phyloP scores from a whole-genome alignment of 2,113 vertebrate genomes.

The Pelecanus crispus region DNA sequence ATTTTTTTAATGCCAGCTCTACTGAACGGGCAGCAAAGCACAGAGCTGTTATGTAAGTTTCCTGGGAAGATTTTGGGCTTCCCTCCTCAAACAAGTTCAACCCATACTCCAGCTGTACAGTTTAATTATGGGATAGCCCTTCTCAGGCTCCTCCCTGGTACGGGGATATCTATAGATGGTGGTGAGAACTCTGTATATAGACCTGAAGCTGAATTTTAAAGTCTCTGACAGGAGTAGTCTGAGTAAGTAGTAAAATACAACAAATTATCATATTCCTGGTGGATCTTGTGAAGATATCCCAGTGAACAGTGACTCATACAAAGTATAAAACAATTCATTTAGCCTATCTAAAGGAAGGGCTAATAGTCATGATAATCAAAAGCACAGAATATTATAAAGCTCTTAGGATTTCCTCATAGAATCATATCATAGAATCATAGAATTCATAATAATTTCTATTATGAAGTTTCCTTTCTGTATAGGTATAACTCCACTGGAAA shows the following conservation, averaged over 20 bases:
- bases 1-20: neutral
- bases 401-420: neutral
- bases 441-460: neutral
- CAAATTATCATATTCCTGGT: neutral
- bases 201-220: neutral
- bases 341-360: neutral
- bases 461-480: neutral
- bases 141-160: neutral
- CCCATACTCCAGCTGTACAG: neutral
- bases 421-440: no score
- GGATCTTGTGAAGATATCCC: neutral
- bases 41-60: neutral
- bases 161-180: neutral
- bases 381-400: neutral
- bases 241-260: neutral
- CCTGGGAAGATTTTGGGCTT: neutral
- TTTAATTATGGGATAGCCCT: neutral
- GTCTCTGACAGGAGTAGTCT: neutral
- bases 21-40: neutral
- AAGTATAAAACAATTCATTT: neutral
- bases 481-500: neutral
- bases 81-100: neutral
- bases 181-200: neutral
- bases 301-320: neutral
- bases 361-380: neutral